Conservation (phyloP, 2,888 invertebrate species). For the Drosophila kokeensis region DNA sequence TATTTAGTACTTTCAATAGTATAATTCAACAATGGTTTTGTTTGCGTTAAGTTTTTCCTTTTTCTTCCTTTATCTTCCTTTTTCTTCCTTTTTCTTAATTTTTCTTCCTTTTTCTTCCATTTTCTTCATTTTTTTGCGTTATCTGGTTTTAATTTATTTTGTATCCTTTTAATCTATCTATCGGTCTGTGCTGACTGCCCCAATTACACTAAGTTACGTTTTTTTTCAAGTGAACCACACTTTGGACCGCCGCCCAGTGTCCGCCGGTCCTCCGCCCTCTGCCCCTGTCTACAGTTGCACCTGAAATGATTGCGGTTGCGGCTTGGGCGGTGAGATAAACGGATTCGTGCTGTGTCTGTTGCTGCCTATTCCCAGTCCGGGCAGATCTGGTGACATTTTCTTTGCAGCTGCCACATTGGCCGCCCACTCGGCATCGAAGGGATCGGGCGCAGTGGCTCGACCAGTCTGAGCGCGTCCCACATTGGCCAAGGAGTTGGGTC, state of each 20-base stretch:
- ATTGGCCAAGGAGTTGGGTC: slow-evolving; percentile 86
- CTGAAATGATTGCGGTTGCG: slow-evolving; percentile 85
- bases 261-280: slow-evolving; percentile 8
- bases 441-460: slow-evolving; percentile 87
- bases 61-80: background rate
- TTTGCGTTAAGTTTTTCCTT: slow-evolving; percentile 69
- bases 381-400: slow-evolving; percentile 86
- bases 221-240: slow-evolving; percentile 81
- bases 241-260: slow-evolving; percentile 57
- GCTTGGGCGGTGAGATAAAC: slow-evolving; percentile 85
- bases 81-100: background rate
- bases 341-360: slow-evolving; percentile 85
- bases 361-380: slow-evolving; percentile 24
- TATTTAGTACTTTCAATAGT: slow-evolving; percentile 35
- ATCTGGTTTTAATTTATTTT: slow-evolving; percentile 36
- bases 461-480: slow-evolving; percentile 87
- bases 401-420: slow-evolving; percentile 84
- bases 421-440: slow-evolving; percentile 95
- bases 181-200: slow-evolving; percentile 47
- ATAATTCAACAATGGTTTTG: slow-evolving; percentile 66
- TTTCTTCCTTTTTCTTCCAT: background rate
- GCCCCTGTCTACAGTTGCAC: slow-evolving; percentile 83
- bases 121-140: background rate
- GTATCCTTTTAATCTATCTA: slow-evolving; percentile 37
- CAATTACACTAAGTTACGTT: slow-evolving; percentile 69